Evolutionary conservation across 53 echinoderm and acorn worm genomes (phyloP).

Genomic region (Arbacia lixula): DNA sequence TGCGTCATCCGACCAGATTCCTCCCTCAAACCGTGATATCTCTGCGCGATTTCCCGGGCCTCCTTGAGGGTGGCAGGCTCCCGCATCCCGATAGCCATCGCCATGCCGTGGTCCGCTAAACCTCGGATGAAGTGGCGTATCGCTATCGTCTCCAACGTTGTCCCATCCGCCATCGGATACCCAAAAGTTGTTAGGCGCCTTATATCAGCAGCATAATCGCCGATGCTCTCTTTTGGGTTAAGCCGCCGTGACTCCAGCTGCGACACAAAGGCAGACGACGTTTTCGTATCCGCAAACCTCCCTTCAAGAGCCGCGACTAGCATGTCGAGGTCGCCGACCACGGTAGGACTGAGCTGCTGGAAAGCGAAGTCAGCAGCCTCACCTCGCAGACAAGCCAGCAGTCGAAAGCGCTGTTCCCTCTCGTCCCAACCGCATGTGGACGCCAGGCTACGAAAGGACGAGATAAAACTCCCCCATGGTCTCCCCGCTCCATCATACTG

Average conservation of each 20-base stretch:
- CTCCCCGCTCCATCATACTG: conserved; percentile 3
- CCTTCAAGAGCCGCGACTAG: background rate
- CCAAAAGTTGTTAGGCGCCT: conserved; percentile 29
- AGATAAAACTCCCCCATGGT: conserved; percentile 44
- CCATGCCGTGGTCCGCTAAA: conserved; percentile 47
- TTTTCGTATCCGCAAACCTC: conserved; percentile 10
- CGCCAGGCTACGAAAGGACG: conserved; percentile 2
- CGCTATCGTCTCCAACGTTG: conserved; percentile 53
- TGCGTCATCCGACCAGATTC: background rate
- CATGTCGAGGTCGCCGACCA: background rate
- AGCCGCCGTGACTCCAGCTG: background rate
- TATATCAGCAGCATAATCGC: conserved; percentile 47
- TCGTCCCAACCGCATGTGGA: conserved; percentile 51
- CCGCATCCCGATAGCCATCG: conserved; percentile 46
- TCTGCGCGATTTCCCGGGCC: conserved; percentile 47
- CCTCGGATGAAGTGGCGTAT: conserved; percentile 42
- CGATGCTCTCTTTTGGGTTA: background rate
- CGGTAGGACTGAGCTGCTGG: background rate
- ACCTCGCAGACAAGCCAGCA: conserved; percentile 46
- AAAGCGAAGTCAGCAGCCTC: conserved; percentile 52
- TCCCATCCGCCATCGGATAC: conserved; percentile 30
- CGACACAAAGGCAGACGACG: conserved; percentile 6
- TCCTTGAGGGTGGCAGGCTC: conserved; percentile 42
- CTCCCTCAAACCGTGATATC: conserved; percentile 6
- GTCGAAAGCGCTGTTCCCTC: conserved; percentile 37